These are phyloP conservation scores for Gymnothorax reevesii DNA, from an alignment of 2,797 vertebrate genomes.

Conservation along the genomic window DNA sequence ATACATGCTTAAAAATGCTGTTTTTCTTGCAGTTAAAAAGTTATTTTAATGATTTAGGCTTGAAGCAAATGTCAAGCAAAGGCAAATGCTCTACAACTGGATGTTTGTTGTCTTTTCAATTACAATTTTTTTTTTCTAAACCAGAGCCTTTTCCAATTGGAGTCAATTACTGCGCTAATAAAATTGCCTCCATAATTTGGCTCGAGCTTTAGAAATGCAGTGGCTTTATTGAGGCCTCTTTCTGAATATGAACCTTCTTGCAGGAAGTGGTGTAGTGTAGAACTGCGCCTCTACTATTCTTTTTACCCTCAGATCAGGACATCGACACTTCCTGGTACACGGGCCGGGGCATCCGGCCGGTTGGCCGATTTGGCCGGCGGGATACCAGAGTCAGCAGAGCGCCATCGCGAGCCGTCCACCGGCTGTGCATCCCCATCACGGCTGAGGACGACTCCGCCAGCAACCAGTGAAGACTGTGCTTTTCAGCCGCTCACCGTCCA, in stretches of 20 bases:
- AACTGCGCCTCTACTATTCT: neutral
- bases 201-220: neutral
- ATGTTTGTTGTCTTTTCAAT: neutral
- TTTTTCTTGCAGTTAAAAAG: neutral
- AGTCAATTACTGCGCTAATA: neutral
- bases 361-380: conserved; percentile 77
- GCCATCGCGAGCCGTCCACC: conserved; percentile 20
- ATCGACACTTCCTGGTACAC: conserved; percentile 81
- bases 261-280: neutral
- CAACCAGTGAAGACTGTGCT: conserved; percentile 22
- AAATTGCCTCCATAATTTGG: neutral
- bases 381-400: conserved; percentile 21
- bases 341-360: conserved; percentile 75
- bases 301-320: conserved; percentile 65
- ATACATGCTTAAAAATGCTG: neutral
- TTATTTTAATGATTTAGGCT: neutral
- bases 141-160: too few species aligned
- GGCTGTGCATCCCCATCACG: conserved; percentile 43
- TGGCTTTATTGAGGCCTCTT: neutral
- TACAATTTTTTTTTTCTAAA: neutral
- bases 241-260: neutral
- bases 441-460: conserved; percentile 25
- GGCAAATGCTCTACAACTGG: neutral
- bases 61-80: neutral
- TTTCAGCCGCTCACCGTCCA: neutral